These are phyloP conservation scores for Pithys albifrons DNA, from an alignment of 2,113 vertebrate species.

Conservation along the genomic window DNA sequence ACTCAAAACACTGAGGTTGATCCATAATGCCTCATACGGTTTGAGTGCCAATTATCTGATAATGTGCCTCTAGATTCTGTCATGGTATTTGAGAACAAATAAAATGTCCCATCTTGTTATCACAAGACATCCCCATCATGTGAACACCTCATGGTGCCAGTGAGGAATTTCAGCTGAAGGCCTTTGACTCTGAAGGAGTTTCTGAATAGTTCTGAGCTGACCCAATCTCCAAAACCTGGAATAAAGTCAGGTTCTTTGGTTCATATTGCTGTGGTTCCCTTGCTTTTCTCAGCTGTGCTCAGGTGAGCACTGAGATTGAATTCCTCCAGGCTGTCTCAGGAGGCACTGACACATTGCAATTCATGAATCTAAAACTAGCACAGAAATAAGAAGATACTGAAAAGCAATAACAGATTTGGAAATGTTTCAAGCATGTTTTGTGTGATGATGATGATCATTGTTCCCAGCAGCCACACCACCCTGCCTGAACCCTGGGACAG, in stretches of 20 bases:
- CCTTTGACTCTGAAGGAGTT: not conserved
- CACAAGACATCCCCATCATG: not conserved
- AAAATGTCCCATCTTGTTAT: not conserved
- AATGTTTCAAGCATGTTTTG: not conserved
- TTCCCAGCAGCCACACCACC: not conserved
- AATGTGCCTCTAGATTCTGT: not conserved
- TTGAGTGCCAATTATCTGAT: not conserved
- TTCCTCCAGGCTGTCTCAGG: not conserved
- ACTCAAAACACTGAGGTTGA: not conserved
- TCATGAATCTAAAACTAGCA: not conserved
- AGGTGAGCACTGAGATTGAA: not conserved
- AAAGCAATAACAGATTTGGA: not conserved
- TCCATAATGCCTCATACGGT: not conserved
- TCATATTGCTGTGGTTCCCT: not conserved
- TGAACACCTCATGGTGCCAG: accelerated
- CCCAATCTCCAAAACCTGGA: not conserved
- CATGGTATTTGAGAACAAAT: not conserved
- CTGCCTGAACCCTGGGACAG: not conserved
- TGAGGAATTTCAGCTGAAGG: not conserved
- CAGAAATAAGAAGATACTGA: not conserved
- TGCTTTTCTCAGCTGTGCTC: not conserved
- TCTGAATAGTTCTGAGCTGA: not conserved
- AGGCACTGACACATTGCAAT: not conserved
- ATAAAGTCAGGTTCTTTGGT: not conserved
- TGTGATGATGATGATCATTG: not conserved